A percentile compares a stretch with the other conserved stretches of the same genome.
Conservation (phyloP, 2,797 vertebrate species). For the Natrix natrix region DNA sequence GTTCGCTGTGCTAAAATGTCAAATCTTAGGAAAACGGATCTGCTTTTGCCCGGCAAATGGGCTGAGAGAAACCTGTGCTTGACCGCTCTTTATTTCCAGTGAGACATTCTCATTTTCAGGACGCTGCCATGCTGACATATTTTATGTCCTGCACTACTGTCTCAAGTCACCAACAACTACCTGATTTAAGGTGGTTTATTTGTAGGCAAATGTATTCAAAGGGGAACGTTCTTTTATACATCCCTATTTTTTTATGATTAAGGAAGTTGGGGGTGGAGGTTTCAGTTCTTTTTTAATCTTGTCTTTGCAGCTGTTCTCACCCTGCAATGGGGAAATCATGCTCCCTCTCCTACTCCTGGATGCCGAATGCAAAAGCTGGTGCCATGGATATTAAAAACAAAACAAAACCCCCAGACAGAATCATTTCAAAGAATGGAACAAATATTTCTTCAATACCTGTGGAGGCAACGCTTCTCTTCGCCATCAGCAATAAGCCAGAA, state of each 20-base stretch:
- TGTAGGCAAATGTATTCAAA: background rate
- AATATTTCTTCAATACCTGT: no score
- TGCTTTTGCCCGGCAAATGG: background rate
- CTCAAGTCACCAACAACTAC: background rate
- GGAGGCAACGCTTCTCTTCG: background rate
- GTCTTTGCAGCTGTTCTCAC: constrained; percentile 6
- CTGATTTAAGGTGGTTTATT: background rate
- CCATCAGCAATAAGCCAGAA: background rate
- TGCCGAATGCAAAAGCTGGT: background rate
- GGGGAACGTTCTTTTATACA: background rate
- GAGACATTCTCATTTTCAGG: no score
- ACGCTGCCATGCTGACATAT: accelerated
- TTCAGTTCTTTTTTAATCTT: constrained; percentile 7
- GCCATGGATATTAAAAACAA: background rate
- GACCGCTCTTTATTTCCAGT: accelerated
- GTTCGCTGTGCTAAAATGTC: background rate
- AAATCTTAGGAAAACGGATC: background rate
- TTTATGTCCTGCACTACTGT: accelerated
- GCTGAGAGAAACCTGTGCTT: background rate
- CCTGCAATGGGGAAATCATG: background rate
- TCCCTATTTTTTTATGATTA: background rate
- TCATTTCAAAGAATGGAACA: background rate
- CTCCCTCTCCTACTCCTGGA: background rate
- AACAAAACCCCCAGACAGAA: background rate
- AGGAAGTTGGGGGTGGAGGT: background rate